Base-by-base conservation (phyloP, 2,113 vertebrate species). In the Nansenia antarctica region DNA sequence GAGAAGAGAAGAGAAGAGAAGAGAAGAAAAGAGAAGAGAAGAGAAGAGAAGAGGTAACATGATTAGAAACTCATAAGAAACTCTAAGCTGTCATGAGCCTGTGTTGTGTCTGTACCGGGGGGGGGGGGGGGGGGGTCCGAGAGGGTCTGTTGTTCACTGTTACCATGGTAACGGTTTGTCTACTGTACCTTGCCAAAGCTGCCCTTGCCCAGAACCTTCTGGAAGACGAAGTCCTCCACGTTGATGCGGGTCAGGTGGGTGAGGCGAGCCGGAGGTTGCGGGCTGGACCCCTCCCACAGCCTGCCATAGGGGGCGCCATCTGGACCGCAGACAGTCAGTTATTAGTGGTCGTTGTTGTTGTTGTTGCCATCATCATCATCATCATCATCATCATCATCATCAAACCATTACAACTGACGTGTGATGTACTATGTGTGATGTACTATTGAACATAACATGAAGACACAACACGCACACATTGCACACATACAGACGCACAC, bases 161-260 rank as follows among this genome's bases (percentile, higher is more conserved):
- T 47, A 27, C 9, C 2, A 29, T 12, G 35, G 30, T 9, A 2
- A 15, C 45, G n/a, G 45, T 8, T 15, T 9, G 45, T 20, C n/a
- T 49, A n/a, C n/a, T 49, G 45, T 20, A 49, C 98, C 94, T 99
- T 99, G 63, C 98, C 98, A 67, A 99, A 99, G 87, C 98, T 99
- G 81, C 98, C 98, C 90, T 99, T 99, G 57, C 98, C 98, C 65
- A 99, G 90, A 39, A 99, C 95, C 86, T 99, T 99, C 74, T 95
- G 94, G 85, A 99, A 95, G 73, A 86, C 72, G 69, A 99, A 99
- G 86, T 94, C 92, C 29, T 95, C 94, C 0, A 96, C 89, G 32
- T 82, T 93, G 83, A 98, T 87, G 20, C 69, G 92, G 15, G 87
- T 93, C 61, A 92, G 69, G 67, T 88, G 92, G 2, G 81, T 86